These are phyloP conservation scores for Coendou prehensilis DNA, from an alignment of 2,797 vertebrate species.

Conservation along the genomic window DNA sequence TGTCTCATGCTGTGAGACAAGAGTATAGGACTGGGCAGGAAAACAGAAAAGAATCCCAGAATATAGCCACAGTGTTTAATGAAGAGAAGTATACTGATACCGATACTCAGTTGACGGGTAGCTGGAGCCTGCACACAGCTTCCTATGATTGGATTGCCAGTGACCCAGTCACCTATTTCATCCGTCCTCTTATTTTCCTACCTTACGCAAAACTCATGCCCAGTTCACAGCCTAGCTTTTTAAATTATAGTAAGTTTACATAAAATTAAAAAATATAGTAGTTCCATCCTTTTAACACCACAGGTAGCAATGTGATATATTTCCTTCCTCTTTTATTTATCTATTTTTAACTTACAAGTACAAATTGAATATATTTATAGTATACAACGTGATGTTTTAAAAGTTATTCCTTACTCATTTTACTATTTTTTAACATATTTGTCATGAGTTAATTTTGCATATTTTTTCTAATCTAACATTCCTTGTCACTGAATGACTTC, in stretches of 20 bases:
- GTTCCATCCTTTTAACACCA: background rate
- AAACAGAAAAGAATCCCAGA: background rate
- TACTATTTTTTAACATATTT: conserved; percentile 3
- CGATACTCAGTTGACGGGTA: background rate
- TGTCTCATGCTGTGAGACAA: conserved; percentile 46
- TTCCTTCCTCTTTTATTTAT: conserved; percentile 32
- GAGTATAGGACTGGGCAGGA: conserved; percentile 2
- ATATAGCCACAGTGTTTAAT: conserved; percentile 15
- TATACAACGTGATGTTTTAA: background rate
- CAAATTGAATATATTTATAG: background rate
- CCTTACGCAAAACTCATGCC: conserved; percentile 25
- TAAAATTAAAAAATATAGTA: conserved; percentile 24
- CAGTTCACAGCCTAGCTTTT: conserved; percentile 38
- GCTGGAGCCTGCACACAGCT: background rate
- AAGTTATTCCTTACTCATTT: conserved; percentile 3
- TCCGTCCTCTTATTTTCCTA: background rate
- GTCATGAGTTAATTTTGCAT: conserved; percentile 36
- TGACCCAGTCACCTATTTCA: background rate
- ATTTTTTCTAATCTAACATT: conserved; percentile 29
- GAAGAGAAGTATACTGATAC: background rate
- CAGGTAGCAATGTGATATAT: conserved; percentile 39
- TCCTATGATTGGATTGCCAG: background rate
- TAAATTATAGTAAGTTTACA: conserved; percentile 56
- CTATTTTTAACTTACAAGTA: background rate
- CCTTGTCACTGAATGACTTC: conserved; percentile 3